phyloP scores from a whole-genome alignment of 2,888 invertebrate species.

The Acanthosepion esculentum region DNA sequence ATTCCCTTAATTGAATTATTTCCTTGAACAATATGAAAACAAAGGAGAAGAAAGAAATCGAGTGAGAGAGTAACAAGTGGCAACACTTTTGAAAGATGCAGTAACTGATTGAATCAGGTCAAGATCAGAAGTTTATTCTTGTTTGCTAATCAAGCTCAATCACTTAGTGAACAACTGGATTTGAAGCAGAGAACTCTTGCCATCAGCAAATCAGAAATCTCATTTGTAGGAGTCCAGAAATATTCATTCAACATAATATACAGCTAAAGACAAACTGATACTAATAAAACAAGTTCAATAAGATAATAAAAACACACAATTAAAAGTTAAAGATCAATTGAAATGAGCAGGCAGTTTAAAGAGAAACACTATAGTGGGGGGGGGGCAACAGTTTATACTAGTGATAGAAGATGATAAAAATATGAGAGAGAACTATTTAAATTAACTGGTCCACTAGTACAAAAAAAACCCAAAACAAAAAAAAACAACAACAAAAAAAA shows the following conservation, averaged over 20 bases:
- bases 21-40: not conserved
- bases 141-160: conserved; percentile 15
- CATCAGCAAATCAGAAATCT: not conserved
- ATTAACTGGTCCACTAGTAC: too few species aligned
- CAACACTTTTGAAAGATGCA: not conserved
- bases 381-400: too few species aligned
- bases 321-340: not conserved
- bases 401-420: too few species aligned
- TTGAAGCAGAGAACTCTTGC: not conserved
- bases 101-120: not conserved
- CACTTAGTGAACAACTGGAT: not conserved
- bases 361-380: too few species aligned
- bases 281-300: not conserved
- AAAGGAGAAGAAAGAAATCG: not conserved
- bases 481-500: too few species aligned
- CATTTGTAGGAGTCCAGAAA: not conserved
- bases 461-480: too few species aligned
- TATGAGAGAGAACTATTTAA: too few species aligned
- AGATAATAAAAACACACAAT: not conserved
- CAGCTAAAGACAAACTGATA: not conserved
- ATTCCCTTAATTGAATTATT: not conserved
- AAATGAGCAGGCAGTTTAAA: not conserved
- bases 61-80: not conserved
- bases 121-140: not conserved
- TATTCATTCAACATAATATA: not conserved